Base-by-base conservation (phyloP, 2,797 vertebrate species). In the Naso thynnoides region DNA sequence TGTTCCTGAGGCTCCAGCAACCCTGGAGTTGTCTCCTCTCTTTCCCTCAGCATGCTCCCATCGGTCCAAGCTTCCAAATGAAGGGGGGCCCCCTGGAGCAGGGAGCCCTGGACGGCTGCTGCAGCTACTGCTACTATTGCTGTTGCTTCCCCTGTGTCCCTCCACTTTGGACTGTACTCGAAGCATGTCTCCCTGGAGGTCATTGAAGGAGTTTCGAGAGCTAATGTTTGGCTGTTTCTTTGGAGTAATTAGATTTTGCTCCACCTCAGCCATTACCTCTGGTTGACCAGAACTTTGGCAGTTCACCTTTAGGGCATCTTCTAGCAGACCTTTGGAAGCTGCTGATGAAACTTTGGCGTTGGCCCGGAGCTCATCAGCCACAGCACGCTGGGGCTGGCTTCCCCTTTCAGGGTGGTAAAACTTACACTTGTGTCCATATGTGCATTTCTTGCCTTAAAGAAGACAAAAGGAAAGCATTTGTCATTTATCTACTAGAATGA, bases 351-450 rank as follows among this genome's bases (percentile, higher is more conserved):
- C 96, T 93, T 96, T 96, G 83, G 96, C 98, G 90, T 96, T 97
- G 88, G 98, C 97, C 33, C 98, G 96, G 63, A 99, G 97, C 84
- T 99, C 98, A 70, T 99, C 98, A 7, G 98, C 98, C 73, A 99
- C 97, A 0, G 98, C 95, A 11, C 97, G 94, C 92, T 98, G 97
- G 38, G 97, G 97, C 81, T 98, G 97, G 62, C 92, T 97, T 73
- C 97, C 96, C 84, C 98, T 95, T 85, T 99, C 98, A 2, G 98
- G 98, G 59, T 99, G 98, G 72, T 97, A 98, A 68, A 98, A 99
- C 88, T 99, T 99, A 93, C 98, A 99, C 90, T 99, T 99, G 91
- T 99, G 97, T 57, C 98, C 98, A 19, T 99, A 99, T 47, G 98
- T 99, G 84, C 98, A 99, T 91, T 99, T 99, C 88, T 97, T 99